Conservation (phyloP, 2,888 invertebrate genomes). For the Chrysodeixis includens region DNA sequence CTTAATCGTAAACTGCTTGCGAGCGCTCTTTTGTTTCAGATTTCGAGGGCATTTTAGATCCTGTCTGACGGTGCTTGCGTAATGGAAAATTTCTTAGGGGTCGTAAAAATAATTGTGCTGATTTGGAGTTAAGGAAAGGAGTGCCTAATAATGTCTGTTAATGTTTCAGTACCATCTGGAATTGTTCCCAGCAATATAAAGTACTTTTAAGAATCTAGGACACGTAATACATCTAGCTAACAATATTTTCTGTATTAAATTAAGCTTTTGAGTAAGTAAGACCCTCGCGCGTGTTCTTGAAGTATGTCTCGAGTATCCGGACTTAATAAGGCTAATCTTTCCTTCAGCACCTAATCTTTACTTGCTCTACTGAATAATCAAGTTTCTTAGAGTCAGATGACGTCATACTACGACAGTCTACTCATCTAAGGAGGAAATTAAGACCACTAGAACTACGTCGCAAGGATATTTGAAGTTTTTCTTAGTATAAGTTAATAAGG, state of each 20-base stretch:
- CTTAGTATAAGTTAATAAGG: too few species aligned
- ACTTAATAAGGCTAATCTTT: conserved; percentile 27
- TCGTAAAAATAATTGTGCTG: conserved; percentile 49
- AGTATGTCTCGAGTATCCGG: conserved; percentile 22
- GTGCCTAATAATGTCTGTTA: not conserved
- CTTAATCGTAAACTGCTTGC: conserved; percentile 82
- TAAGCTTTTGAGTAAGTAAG: not conserved
- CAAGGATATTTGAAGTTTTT: not conserved
- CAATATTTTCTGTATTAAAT: not conserved
- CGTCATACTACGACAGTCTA: conserved; percentile 13
- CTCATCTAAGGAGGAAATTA: conserved; percentile 9
- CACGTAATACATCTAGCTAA: not conserved
- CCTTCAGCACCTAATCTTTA: conserved; percentile 29
- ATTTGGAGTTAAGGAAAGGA: conserved; percentile 41
- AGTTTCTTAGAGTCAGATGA: conserved; percentile 16
- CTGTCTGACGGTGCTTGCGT: conserved; percentile 51
- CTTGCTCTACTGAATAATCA: conserved; percentile 9
- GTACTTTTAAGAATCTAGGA: not conserved
- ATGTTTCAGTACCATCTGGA: conserved; percentile 2
- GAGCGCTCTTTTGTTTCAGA: conserved; percentile 75
- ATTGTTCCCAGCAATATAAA: not conserved
- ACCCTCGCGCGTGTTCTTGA: not conserved
- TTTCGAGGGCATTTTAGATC: conserved; percentile 64
- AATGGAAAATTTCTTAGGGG: conserved; percentile 53
- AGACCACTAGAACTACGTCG: not conserved